Conservation (phyloP, 2,797 vertebrate genomes). For the Xiphorhynchus erythropygius region DNA sequence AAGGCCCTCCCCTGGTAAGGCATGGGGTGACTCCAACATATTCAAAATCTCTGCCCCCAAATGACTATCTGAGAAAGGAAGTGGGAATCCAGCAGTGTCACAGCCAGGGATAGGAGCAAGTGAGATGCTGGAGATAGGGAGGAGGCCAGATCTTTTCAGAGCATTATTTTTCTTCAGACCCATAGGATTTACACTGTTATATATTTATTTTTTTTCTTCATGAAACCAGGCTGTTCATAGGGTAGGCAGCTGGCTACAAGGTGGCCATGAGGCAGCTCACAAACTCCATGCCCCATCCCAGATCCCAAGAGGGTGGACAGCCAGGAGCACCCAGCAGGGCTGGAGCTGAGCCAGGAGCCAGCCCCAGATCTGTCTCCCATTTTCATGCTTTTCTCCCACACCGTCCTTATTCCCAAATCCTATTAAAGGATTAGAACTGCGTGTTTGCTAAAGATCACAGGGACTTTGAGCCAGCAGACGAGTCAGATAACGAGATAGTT, state of each 20-base stretch:
- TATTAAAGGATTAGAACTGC: not conserved
- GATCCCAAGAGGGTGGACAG: not conserved
- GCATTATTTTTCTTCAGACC: not conserved
- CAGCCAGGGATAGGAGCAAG: not conserved
- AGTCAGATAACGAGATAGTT: constrained; percentile 30
- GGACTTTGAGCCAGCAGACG: constrained; percentile 36
- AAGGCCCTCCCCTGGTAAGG: not conserved
- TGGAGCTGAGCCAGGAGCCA: not conserved
- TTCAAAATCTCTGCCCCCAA: not conserved
- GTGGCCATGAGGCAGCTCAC: rapidly evolving
- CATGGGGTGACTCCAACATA: not conserved
- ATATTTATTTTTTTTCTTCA: not conserved
- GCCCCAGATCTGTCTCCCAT: not conserved
- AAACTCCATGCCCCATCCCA: rapidly evolving
- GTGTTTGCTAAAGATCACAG: constrained; percentile 35
- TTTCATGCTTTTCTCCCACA: not conserved
- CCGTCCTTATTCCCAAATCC: not conserved
- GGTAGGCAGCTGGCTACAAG: not conserved
- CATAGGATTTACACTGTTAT: not conserved
- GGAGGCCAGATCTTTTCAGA: not conserved
- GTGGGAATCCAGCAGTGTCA: not conserved
- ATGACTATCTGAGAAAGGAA: not conserved
- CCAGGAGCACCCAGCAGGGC: rapidly evolving
- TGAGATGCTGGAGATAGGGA: not conserved
- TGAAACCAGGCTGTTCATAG: not conserved